Conservation (phyloP, 2,113 vertebrate genomes). For the Anthoscopus minutus region DNA sequence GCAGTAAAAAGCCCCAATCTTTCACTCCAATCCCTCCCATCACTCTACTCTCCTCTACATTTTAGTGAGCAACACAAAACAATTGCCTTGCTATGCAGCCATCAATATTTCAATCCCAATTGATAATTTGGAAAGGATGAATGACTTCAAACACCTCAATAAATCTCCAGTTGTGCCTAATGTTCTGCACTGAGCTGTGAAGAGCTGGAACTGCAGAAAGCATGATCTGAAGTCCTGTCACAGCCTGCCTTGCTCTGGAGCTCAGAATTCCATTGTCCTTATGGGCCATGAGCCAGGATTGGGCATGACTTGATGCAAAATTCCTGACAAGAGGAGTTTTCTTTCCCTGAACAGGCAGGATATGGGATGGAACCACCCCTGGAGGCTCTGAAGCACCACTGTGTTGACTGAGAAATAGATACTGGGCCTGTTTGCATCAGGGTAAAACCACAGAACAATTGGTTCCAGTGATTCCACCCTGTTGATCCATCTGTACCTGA, state of each 20-base stretch:
- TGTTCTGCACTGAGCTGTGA: not conserved
- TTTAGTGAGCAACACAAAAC: not conserved
- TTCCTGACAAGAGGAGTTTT: not conserved
- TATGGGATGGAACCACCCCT: not conserved
- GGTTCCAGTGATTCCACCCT: not conserved
- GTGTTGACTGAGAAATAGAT: not conserved
- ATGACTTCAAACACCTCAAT: not conserved
- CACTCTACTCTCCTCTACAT: not conserved
- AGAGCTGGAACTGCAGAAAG: not conserved
- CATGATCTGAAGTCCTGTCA: not conserved
- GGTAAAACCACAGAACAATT: not conserved
- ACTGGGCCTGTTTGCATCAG: not conserved
- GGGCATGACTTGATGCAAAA: not conserved
- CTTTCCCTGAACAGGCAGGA: not conserved
- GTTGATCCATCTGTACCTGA: not conserved
- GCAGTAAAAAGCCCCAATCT: not conserved
- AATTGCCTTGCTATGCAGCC: not conserved
- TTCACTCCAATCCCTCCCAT: not conserved
- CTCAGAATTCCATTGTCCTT: not conserved
- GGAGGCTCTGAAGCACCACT: not conserved
- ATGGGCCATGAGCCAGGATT: rapidly evolving
- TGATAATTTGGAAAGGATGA: not conserved
- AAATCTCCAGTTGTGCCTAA: not conserved
- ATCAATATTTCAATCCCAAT: not conserved
- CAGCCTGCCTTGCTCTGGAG: not conserved